phyloP scores from a whole-genome alignment of 1,140 invertebrate species.

The Drosophila kikkawai region DNA sequence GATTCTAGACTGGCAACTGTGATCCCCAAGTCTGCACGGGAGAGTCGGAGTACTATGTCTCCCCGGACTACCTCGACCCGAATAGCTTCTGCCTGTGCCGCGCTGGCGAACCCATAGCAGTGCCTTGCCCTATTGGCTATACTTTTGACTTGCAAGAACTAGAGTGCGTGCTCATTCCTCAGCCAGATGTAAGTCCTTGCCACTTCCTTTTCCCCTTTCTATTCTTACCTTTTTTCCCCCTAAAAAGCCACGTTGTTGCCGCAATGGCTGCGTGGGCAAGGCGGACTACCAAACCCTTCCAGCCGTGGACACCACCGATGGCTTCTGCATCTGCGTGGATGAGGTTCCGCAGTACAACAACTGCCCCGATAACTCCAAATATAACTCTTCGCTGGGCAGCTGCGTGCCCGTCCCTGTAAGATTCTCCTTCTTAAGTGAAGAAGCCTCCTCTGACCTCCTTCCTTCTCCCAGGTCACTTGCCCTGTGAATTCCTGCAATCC shows the following conservation, averaged over 20 bases:
- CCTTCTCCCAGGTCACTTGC: conserved; percentile 1
- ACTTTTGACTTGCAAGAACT: conserved; percentile 25
- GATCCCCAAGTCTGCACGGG: conserved; percentile 44
- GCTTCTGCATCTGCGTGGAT: conserved; percentile 59
- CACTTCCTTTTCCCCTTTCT: too few relatives aligned
- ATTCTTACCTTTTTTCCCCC: background rate
- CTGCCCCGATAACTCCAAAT: conserved; percentile 13
- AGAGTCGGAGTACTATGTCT: conserved; percentile 29
- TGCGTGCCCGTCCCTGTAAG: background rate
- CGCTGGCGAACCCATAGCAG: conserved; percentile 36
- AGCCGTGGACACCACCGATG: conserved; percentile 30
- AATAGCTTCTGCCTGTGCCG: conserved; percentile 67
- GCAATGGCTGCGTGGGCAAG: conserved; percentile 43
- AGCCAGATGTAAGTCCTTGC: conserved; percentile 49
- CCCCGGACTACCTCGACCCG: conserved; percentile 37
- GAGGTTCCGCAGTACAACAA: conserved; percentile 31
- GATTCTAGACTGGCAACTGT: conserved; percentile 52
- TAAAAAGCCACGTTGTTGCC: conserved; percentile 54
- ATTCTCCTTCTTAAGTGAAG: background rate
- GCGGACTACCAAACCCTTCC: conserved; percentile 42
- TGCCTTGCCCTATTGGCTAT: conserved; percentile 64
- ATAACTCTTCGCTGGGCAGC: background rate
- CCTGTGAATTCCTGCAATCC: conserved; percentile 27
- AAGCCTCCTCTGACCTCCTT: background rate
- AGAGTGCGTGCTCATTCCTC: conserved; percentile 15